A percentile compares a stretch with the other conserved stretches of the same genome.
These are phyloP conservation scores for Zaprionus vittiger DNA, from an alignment of 1,140 invertebrate species.

Conservation along the genomic window DNA sequence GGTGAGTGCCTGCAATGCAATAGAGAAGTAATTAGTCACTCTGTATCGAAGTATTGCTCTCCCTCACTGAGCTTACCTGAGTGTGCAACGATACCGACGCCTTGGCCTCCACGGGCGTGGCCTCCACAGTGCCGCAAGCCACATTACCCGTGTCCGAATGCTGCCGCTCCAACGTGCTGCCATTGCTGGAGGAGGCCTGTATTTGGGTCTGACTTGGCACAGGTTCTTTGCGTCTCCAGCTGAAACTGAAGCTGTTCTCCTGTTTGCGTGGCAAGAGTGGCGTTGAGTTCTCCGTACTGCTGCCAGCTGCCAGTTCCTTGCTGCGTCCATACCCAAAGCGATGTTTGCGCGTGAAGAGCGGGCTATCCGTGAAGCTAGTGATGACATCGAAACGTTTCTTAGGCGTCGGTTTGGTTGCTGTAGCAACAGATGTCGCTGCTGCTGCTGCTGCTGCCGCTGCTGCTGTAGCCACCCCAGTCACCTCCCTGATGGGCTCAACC, in stretches of 20 bases:
- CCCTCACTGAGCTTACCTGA: slow-evolving; percentile 63
- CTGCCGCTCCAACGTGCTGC: slow-evolving; percentile 61
- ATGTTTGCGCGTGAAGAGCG: slow-evolving; percentile 83
- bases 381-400: slow-evolving; percentile 81
- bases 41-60: background rate
- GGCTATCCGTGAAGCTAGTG: slow-evolving; percentile 83
- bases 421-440: background rate
- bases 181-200: slow-evolving; percentile 43
- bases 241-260: slow-evolving; percentile 80
- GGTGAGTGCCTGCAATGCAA: slow-evolving; percentile 83
- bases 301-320: slow-evolving; percentile 53
- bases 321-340: slow-evolving; percentile 75
- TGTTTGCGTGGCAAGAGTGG: slow-evolving; percentile 73
- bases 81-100: slow-evolving; percentile 85
- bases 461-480: background rate
- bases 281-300: slow-evolving; percentile 67
- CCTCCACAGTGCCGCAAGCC: slow-evolving; percentile 68
- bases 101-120: slow-evolving; percentile 79
- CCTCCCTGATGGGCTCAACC: slow-evolving; percentile 48
- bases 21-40: background rate
- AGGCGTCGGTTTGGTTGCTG: slow-evolving; percentile 38
- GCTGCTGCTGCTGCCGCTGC: slow-evolving; percentile 1
- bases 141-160: slow-evolving; percentile 49
- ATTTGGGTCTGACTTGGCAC: slow-evolving; percentile 26
- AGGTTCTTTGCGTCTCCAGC: slow-evolving; percentile 67